Conservation (phyloP, 2,113 vertebrate genomes). For the Cichladusa arquata region DNA sequence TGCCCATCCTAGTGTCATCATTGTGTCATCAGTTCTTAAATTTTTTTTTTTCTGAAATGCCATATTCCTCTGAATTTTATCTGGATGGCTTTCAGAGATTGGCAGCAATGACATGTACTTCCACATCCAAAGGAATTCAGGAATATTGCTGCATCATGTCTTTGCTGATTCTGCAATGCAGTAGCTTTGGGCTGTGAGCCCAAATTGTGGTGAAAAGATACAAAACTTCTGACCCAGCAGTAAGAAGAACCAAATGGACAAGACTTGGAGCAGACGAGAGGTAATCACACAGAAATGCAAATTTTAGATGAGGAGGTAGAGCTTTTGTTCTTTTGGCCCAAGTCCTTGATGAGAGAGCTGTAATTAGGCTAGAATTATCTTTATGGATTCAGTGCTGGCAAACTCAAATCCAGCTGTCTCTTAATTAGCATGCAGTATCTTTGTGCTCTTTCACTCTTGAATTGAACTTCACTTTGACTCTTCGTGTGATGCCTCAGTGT, state of each 20-base stretch:
- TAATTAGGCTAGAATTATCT: not conserved
- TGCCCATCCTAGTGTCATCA: not conserved
- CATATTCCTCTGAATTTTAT: not conserved
- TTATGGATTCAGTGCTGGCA: not conserved
- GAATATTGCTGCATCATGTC: constrained; percentile 23
- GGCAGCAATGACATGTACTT: not conserved
- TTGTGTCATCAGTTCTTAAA: not conserved
- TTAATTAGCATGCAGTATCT: not conserved
- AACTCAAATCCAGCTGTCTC: not conserved
- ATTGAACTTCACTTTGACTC: not conserved
- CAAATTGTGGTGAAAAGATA: not conserved
- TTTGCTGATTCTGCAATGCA: constrained; percentile 57
- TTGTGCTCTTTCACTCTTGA: not conserved
- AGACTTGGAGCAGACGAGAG: not conserved
- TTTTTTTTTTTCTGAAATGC: not conserved
- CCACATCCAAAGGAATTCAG: not conserved
- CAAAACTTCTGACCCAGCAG: not conserved
- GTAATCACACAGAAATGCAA: not conserved
- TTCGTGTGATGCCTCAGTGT: not conserved
- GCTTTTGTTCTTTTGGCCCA: not conserved
- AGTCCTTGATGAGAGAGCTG: not conserved
- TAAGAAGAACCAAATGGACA: not conserved
- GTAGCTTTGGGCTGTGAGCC: constrained; percentile 30
- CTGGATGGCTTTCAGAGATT: not conserved
- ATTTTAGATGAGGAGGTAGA: not conserved